Base-by-base conservation (phyloP, 2,113 vertebrate genomes). In the Phasianus colchicus region DNA sequence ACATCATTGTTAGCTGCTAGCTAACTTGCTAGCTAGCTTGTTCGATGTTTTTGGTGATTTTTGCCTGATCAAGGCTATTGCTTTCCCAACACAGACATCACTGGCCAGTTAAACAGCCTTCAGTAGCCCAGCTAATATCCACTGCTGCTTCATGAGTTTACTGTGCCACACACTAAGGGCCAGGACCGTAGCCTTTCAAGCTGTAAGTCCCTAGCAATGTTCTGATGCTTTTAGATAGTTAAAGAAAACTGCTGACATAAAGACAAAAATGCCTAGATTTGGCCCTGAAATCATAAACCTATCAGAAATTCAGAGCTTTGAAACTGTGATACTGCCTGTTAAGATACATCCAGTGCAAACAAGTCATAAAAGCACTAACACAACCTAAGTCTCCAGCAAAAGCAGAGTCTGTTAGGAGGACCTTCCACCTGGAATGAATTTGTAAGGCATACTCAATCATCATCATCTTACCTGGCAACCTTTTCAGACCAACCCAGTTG, bases 401-500 rank as follows among this genome's bases (percentile, higher is more conserved):
- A 13, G 0, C 3, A 17, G 27, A 19, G 25, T 54, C 0, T 22
- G 25, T 15, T 5, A 9, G 15, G 3, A 43, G 34, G 30, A 22
- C 17, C 13, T 15, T 30, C 47, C 36, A 40, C 43, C 15, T 0
- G 0, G 25, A 58, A 48, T 0, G 2, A 17, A 13, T 54, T 42
- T 40, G 5, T 10, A 42, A 45, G 4, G 6, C 1, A 17, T 0
- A 6, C 1, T 19, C 4, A 75, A 63, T 29, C 27, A 32, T 11
- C 2, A 1, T 27, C 47, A 71, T 66, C 97, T 96, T 97, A 99
- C 99, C 98, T 98, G 91, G 98, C 96, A 80, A 97, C 95, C 93
- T 97, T 98, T 38, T 99, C 98, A 10, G 98, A 98, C 99, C 99
- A 99, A 29, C 97, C 96, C 90, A 96, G 94, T 25, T 98, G 98